A percentile compares a stretch with the other conserved stretches of the same genome.
These are phyloP conservation scores for Oostethus manadensis DNA, from an alignment of 2,113 vertebrate species.

Conservation along the genomic window DNA sequence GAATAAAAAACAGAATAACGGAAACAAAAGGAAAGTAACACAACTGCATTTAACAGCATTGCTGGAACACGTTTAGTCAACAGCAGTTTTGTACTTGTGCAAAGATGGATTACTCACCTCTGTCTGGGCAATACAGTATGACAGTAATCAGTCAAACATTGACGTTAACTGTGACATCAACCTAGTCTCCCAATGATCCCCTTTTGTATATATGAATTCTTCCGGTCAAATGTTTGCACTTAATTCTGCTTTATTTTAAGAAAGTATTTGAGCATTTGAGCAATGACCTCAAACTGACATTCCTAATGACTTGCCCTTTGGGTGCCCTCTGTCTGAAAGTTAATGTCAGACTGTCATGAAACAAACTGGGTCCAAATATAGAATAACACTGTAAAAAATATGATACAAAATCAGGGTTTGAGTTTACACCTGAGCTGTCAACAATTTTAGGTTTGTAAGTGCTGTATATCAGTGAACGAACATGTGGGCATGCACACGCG, in stretches of 20 bases:
- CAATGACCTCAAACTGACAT: not conserved
- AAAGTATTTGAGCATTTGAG: slow-evolving; percentile 41
- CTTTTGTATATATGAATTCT: slow-evolving; percentile 52
- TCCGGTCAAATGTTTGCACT: slow-evolving; percentile 48
- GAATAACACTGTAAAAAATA: not conserved
- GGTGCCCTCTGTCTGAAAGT: slow-evolving; percentile 18
- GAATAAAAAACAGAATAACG: slow-evolving; percentile 55
- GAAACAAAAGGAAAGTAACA: slow-evolving; percentile 65
- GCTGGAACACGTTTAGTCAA: slow-evolving; percentile 55
- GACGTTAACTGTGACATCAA: slow-evolving; percentile 59
- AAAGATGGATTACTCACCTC: slow-evolving; percentile 66
- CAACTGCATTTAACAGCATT: slow-evolving; percentile 46
- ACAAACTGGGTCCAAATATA: not conserved
- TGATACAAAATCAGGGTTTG: not conserved
- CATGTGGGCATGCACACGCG: too few species aligned
- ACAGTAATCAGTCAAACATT: slow-evolving; percentile 60
- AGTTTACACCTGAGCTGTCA: too few species aligned
- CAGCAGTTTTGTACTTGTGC: slow-evolving; percentile 61
- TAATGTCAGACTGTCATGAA: slow-evolving; percentile 13
- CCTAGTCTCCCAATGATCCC: slow-evolving; percentile 53
- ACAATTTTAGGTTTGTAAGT: too few species aligned
- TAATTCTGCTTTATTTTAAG: slow-evolving; percentile 53
- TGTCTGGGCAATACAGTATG: slow-evolving; percentile 58
- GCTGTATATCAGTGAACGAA: too few species aligned
- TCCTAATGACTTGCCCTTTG: slow-evolving; percentile 15